Conservation (phyloP, 2,113 vertebrate genomes). For the Actenoides hombroni region DNA sequence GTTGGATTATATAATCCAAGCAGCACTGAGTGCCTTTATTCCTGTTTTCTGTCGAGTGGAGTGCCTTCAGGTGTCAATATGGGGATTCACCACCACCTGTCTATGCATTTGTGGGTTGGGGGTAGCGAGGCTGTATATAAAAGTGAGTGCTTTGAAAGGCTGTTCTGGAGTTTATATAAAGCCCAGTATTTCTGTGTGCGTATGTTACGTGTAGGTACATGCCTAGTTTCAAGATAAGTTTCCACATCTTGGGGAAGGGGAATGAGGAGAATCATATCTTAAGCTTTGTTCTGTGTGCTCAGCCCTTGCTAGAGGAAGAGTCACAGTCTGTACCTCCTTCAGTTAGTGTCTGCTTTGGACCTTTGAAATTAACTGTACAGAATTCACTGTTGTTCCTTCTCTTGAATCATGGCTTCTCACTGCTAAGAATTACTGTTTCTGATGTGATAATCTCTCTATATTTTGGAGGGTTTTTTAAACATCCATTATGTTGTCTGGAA, state of each 20-base stretch:
- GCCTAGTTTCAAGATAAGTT: neutral
- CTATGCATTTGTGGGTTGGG: accelerated
- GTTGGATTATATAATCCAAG: accelerated
- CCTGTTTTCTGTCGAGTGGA: neutral
- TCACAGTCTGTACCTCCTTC: neutral
- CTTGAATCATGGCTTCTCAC: neutral
- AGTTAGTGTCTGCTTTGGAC: neutral
- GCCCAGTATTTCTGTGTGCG: neutral
- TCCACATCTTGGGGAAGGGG: neutral
- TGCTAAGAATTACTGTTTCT: neutral
- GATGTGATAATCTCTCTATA: neutral
- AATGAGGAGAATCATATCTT: neutral
- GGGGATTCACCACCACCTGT: neutral
- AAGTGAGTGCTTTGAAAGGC: neutral
- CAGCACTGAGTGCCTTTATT: neutral
- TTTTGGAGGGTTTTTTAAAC: neutral
- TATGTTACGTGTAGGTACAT: neutral
- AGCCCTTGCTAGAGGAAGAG: neutral
- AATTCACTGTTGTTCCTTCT: neutral
- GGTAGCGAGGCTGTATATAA: accelerated
- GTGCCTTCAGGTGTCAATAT: neutral
- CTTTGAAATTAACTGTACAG: neutral
- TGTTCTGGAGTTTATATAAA: neutral
- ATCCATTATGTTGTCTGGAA: neutral
- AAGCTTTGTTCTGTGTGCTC: neutral